Conservation (phyloP, 2,888 invertebrate genomes). For the Chymomyza caudatula region DNA sequence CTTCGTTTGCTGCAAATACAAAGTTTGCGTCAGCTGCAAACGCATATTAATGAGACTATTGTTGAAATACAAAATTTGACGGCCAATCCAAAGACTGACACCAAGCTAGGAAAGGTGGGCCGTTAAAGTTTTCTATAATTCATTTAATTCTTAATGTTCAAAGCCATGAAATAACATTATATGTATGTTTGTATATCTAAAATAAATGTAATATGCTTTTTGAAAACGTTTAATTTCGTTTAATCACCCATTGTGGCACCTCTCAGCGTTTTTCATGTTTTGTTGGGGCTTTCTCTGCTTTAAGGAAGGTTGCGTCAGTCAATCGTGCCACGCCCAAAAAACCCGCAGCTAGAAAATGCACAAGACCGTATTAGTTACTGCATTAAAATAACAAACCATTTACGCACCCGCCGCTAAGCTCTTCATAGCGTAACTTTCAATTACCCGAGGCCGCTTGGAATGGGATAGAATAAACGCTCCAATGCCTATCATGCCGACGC, state of each 20-base stretch:
- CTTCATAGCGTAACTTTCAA: constrained; percentile 61
- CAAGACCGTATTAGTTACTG: not conserved
- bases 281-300: constrained; percentile 41
- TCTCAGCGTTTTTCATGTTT: not conserved
- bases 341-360: constrained; percentile 78
- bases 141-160: not conserved
- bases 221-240: not conserved
- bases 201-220: not conserved
- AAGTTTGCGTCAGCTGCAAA: constrained; percentile 84
- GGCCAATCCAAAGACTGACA: constrained; percentile 97
- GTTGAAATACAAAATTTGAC: constrained; percentile 95
- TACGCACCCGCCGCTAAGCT: constrained; percentile 61
- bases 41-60: constrained; percentile 94
- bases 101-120: constrained; percentile 95
- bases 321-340: constrained; percentile 82
- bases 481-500: constrained; percentile 82
- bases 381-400: not conserved
- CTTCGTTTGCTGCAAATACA: constrained; percentile 85
- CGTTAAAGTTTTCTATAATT: constrained; percentile 73
- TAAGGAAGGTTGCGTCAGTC: constrained; percentile 76
- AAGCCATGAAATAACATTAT: not conserved
- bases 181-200: not conserved
- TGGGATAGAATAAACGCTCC: constrained; percentile 81
- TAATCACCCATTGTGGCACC: constrained; percentile 10
- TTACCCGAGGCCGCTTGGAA: constrained; percentile 78